A percentile compares a stretch with the other conserved stretches of the same genome.
Conservation (phyloP, 2,888 invertebrate genomes). For the Drosophila suboccidentalis region DNA sequence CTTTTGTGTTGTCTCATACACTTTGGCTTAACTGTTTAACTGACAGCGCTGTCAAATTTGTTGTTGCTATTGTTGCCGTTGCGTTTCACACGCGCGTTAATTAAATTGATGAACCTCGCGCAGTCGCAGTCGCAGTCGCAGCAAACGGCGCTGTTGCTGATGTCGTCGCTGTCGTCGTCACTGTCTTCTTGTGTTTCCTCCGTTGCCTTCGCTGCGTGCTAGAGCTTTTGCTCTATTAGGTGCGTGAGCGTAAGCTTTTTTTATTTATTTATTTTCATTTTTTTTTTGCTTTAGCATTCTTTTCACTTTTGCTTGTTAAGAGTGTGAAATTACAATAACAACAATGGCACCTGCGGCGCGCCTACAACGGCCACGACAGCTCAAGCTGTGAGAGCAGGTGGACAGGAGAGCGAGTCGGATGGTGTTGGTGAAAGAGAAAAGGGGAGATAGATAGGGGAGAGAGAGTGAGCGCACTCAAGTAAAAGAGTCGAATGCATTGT, state of each 20-base stretch:
- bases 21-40: slow-evolving; percentile 47
- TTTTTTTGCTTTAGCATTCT: slow-evolving; percentile 48
- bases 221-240: slow-evolving; percentile 31
- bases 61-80: slow-evolving; percentile 46
- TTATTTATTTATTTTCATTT: slow-evolving; percentile 1
- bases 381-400: slow-evolving; percentile 28
- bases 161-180: not conserved
- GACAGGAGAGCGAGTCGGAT: slow-evolving; percentile 9
- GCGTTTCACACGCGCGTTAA: slow-evolving; percentile 66
- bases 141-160: not conserved
- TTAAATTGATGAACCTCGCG: slow-evolving; percentile 57
- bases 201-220: not conserved
- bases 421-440: not conserved
- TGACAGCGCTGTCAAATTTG: slow-evolving; percentile 57
- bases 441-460: slow-evolving; percentile 3
- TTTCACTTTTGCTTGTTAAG: slow-evolving; percentile 66
- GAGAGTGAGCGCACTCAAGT: slow-evolving; percentile 18
- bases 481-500: slow-evolving; percentile 63
- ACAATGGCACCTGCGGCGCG: slow-evolving; percentile 66
- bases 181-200: slow-evolving; percentile 17
- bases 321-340: slow-evolving; percentile 72
- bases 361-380: slow-evolving; percentile 40
- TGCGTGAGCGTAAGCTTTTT: slow-evolving; percentile 62
- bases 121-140: slow-evolving; percentile 1
- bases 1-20: slow-evolving; percentile 33